phyloP scores from a whole-genome alignment of 2,113 vertebrate species.

The Sisor rabdophorus region DNA sequence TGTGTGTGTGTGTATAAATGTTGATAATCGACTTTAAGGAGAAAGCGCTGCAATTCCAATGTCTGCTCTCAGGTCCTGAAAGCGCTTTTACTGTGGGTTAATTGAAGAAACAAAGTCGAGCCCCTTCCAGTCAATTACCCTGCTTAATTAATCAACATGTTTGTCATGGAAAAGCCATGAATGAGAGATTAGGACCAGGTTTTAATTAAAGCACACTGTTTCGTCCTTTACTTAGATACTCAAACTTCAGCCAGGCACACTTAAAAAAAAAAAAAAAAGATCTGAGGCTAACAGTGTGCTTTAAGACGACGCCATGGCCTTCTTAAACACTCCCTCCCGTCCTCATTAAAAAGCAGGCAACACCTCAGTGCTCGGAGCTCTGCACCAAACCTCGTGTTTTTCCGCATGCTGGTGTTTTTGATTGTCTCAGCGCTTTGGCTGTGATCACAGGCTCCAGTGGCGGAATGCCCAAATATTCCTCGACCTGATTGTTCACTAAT shows the following conservation, averaged over 20 bases:
- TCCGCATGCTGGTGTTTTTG: slow-evolving; percentile 37
- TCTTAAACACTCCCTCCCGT: not conserved
- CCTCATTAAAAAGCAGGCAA: slow-evolving; percentile 39
- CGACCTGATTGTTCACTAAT: slow-evolving; percentile 46
- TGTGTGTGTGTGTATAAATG: no score
- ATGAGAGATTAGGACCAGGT: slow-evolving; percentile 43
- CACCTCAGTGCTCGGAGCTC: slow-evolving; percentile 31
- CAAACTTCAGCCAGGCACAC: no score
- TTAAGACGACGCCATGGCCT: not conserved
- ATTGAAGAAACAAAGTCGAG: slow-evolving; percentile 17
- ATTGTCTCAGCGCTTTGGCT: slow-evolving; percentile 39
- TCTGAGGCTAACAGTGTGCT: slow-evolving; percentile 22
- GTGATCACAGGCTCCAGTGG: slow-evolving; percentile 8
- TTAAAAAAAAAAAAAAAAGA: no score
- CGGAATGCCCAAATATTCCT: slow-evolving; percentile 30
- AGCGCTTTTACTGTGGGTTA: not conserved
- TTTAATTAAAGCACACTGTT: slow-evolving; percentile 54
- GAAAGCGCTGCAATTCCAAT: no score
- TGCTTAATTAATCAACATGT: slow-evolving; percentile 43
- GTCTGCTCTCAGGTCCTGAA: not conserved
- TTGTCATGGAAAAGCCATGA: slow-evolving; percentile 30
- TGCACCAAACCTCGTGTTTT: slow-evolving; percentile 39
- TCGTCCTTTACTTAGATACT: slow-evolving; percentile 16
- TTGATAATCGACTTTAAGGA: no score
- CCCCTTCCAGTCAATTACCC: slow-evolving; percentile 24